Percentiles rank a stretch among this genome's conserved stretches.
Conservation (phyloP, 1,140 invertebrate genomes). For the Anthonomus grandis region DNA sequence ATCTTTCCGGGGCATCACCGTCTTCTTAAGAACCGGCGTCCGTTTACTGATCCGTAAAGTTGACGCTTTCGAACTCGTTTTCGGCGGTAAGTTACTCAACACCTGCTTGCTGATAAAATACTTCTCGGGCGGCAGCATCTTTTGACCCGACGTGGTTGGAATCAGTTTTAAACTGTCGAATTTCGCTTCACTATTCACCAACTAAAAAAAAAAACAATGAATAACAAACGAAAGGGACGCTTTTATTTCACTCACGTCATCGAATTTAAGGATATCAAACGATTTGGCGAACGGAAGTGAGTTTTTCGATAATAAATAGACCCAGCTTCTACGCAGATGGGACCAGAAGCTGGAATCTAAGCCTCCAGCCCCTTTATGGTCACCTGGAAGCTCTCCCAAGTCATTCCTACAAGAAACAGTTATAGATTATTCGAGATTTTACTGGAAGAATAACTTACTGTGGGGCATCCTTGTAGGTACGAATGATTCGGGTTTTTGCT, state of each 20-base stretch:
- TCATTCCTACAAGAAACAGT: conserved; percentile 47
- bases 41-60: too few species aligned
- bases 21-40: neutral
- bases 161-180: neutral
- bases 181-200: neutral
- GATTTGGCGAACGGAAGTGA: neutral
- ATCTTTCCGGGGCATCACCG: conserved; percentile 6
- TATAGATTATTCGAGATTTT: conserved; percentile 3
- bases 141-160: neutral
- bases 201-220: neutral
- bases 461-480: conserved; percentile 50
- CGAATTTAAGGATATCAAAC: conserved; percentile 3
- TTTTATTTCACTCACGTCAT: conserved; percentile 5
- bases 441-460: conserved; percentile 11
- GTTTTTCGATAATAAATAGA: conserved; percentile 24
- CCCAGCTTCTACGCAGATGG: conserved; percentile 70
- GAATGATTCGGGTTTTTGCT: conserved; percentile 41
- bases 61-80: too few species aligned
- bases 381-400: conserved; percentile 65
- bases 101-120: neutral
- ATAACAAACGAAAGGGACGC: neutral
- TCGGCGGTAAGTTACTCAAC: neutral
- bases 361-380: conserved; percentile 68
- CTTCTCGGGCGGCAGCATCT: neutral
- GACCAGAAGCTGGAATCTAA: conserved; percentile 67